These are phyloP conservation scores for Eretmochelys imbricata DNA, from an alignment of 2,113 vertebrate species.

Conservation along the genomic window DNA sequence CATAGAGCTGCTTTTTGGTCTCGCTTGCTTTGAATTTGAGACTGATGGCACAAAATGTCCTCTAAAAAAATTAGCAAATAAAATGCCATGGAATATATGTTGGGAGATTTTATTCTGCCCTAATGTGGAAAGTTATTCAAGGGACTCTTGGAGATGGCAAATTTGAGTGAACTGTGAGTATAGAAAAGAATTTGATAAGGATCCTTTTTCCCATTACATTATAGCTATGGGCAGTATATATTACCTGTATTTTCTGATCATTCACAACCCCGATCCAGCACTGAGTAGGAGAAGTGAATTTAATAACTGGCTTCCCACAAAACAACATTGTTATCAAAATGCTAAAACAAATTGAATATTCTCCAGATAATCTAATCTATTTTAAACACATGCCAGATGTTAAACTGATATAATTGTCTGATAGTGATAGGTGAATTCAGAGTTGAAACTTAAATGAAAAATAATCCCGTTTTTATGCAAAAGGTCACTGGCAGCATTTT, in stretches of 20 bases:
- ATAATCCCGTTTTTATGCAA: background rate
- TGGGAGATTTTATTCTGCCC: background rate
- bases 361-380: background rate
- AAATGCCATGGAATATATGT: background rate
- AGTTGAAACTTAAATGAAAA: conserved; percentile 1
- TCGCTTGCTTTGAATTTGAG: background rate
- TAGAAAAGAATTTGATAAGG: background rate
- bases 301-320: background rate
- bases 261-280: background rate
- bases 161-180: background rate
- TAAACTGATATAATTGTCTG: background rate
- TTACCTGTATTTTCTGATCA: background rate
- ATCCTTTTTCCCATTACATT: background rate
- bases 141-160: background rate
- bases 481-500: background rate
- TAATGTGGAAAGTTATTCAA: background rate
- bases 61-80: background rate
- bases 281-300: background rate
- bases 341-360: background rate
- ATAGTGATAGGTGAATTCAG: background rate
- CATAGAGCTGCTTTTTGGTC: background rate
- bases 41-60: background rate
- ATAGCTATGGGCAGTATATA: background rate
- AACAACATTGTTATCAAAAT: background rate
- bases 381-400: background rate